A percentile compares a stretch with the other conserved stretches of the same genome.
These are phyloP conservation scores for Thymelicus acteon DNA, from an alignment of 2,888 invertebrate species.

Conservation along the genomic window DNA sequence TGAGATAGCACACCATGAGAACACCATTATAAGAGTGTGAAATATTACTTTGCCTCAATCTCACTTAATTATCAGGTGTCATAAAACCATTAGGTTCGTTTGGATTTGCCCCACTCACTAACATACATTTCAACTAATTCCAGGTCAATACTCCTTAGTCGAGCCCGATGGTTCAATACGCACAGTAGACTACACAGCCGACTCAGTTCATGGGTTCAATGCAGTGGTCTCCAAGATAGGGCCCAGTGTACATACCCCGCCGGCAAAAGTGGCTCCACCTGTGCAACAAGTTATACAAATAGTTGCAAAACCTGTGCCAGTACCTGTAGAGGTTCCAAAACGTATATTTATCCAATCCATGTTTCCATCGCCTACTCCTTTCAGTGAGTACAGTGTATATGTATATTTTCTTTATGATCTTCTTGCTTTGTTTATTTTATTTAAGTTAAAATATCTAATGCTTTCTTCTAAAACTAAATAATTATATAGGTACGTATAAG, in stretches of 20 bases:
- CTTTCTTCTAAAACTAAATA: too few species aligned
- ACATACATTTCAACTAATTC: slow-evolving; percentile 43
- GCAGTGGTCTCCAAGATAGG: slow-evolving; percentile 82
- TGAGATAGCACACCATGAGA: too few species aligned
- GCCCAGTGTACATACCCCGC: slow-evolving; percentile 75
- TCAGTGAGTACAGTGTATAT: slow-evolving; percentile 51
- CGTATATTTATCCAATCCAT: slow-evolving; percentile 52
- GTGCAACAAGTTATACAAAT: slow-evolving; percentile 56
- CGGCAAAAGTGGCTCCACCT: slow-evolving; percentile 49
- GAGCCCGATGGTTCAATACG: slow-evolving; percentile 82
- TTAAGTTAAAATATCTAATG: too few species aligned
- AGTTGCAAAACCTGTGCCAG: slow-evolving; percentile 61
- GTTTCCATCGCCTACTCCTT: slow-evolving; percentile 55
- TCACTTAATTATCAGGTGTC: too few species aligned
- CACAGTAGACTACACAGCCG: slow-evolving; percentile 85
- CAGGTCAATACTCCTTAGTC: slow-evolving; percentile 82
- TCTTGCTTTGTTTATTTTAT: not conserved
- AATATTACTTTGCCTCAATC: too few species aligned
- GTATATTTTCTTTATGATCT: not conserved
- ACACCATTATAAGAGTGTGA: too few species aligned
- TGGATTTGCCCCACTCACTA: too few species aligned
- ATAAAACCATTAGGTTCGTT: too few species aligned
- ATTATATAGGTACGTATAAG: too few species aligned
- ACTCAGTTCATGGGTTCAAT: slow-evolving; percentile 84
- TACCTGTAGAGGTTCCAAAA: slow-evolving; percentile 68